phyloP scores from a whole-genome alignment of 2,113 vertebrate species.

The Melanotaenia duboulayi region DNA sequence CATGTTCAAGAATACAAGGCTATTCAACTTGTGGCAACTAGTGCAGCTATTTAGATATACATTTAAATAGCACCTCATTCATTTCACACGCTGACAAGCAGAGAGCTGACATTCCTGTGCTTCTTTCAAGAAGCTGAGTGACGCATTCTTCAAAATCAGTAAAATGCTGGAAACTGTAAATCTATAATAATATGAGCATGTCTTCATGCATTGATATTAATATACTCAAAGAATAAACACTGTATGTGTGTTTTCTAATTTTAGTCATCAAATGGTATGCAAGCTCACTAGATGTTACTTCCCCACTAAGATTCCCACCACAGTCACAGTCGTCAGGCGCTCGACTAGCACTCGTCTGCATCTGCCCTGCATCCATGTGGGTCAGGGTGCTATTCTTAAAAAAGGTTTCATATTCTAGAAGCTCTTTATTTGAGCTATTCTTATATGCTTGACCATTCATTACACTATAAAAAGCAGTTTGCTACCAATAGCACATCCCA shows the following conservation, averaged over 20 bases:
- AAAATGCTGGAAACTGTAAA: constrained; percentile 2
- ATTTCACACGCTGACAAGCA: constrained; percentile 26
- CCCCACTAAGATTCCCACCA: constrained; percentile 14
- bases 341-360: constrained; percentile 34
- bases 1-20: not conserved
- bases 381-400: constrained; percentile 74
- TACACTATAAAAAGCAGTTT: constrained; percentile 68
- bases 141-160: not conserved
- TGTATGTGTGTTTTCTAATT: constrained; percentile 11
- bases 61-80: constrained; percentile 5
- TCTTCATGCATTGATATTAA: constrained; percentile 2
- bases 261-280: constrained; percentile 19
- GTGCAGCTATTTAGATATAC: constrained; percentile 8
- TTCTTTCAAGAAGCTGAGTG: constrained; percentile 38
- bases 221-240: constrained; percentile 1
- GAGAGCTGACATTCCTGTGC: constrained; percentile 16
- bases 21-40: not conserved
- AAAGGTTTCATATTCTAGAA: constrained; percentile 73
- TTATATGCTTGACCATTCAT: constrained; percentile 51
- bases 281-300: constrained; percentile 29
- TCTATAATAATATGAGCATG: not conserved
- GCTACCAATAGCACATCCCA: constrained; percentile 68
- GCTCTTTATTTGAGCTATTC: constrained; percentile 69
- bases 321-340: constrained; percentile 6
- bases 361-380: constrained; percentile 49